These are phyloP conservation scores for Amazona vittata DNA, from an alignment of 2,113 vertebrate genomes.

Conservation along the genomic window DNA sequence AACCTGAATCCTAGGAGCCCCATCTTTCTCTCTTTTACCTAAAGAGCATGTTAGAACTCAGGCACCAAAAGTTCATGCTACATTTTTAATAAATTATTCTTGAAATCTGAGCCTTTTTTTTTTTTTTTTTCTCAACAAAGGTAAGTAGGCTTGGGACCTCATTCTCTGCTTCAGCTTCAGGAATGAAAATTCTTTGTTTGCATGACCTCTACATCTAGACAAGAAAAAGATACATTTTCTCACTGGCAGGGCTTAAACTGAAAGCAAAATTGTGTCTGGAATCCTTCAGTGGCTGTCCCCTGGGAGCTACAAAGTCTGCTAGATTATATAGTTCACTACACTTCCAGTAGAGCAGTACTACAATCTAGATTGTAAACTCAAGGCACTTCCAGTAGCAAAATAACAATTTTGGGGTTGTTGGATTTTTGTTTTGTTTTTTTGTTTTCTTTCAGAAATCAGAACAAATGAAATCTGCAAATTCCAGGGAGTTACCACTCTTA, in stretches of 20 bases:
- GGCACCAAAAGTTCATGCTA: not conserved
- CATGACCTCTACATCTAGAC: not conserved
- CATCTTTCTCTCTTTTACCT: not conserved
- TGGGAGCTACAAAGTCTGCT: not conserved
- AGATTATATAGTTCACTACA: not conserved
- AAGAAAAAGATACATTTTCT: not conserved
- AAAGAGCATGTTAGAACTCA: not conserved
- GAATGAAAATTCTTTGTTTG: not conserved
- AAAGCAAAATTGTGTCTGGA: not conserved
- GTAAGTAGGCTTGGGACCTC: not conserved
- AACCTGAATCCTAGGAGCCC: not conserved
- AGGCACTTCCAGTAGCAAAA: not conserved
- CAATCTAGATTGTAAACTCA: not conserved
- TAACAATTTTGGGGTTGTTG: not conserved
- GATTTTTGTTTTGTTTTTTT: not conserved
- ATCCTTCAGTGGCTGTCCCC: not conserved
- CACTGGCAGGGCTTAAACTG: not conserved
- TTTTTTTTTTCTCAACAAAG: rapidly evolving
- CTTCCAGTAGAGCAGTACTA: not conserved
- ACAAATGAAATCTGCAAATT: not conserved
- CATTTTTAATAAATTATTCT: not conserved
- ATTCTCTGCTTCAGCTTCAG: not conserved
- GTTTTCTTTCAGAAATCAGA: not conserved
- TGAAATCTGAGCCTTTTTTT: not conserved
- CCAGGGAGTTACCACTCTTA: not conserved